Evolutionary conservation across 2,888 invertebrate genomes (phyloP), one percentile per base, ranked within the genome.

Genomic region (Latrodectus elegans): DNA sequence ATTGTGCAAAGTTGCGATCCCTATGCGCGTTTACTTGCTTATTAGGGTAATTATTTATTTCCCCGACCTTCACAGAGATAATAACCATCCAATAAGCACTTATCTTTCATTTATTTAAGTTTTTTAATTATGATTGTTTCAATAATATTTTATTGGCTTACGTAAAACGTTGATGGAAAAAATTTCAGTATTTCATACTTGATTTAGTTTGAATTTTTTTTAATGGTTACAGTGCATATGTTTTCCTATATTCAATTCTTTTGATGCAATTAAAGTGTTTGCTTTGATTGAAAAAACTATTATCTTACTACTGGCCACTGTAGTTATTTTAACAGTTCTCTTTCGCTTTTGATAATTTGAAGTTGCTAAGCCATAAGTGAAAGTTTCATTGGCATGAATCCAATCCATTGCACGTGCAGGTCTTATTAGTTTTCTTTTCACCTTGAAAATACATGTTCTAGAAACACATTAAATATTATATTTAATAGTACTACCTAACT

Each of bases 251-350:
- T 38, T 72, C 51, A 52, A 11, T 71, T 72, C 52, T 72, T 51
- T 51, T 51, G 52, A 9, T 22, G 11, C 51, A 72, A 72, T 72
- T 72, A 22, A 12, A 51, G 51, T 72, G 17, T 52, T 52, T n/a
- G 72, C 8, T n/a, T 72, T 52, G 17, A 51, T 64, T 64, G 75
- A 8, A 11, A 75, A 60, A 15, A 64, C 17, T 17, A 38, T 38
- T 65, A 65, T 64, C 65, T 64, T 72, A 52, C n/a, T 64, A 65
- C 64, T 60, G 38, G 64, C 64, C 38, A 14, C n/a, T 49, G 60
- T 49, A 11, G 12, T n/a, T 64, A 38, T 49, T 75, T 60, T 22
- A 75, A 75, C 64, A 49, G 8, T 38, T 9, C n/a, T 64, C 17
- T n/a, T 22, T 11, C 60, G 22, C 17, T 38, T 52, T 64, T 15